Conservation (phyloP, 2,113 vertebrate genomes). For the Macaca fascicularis region DNA sequence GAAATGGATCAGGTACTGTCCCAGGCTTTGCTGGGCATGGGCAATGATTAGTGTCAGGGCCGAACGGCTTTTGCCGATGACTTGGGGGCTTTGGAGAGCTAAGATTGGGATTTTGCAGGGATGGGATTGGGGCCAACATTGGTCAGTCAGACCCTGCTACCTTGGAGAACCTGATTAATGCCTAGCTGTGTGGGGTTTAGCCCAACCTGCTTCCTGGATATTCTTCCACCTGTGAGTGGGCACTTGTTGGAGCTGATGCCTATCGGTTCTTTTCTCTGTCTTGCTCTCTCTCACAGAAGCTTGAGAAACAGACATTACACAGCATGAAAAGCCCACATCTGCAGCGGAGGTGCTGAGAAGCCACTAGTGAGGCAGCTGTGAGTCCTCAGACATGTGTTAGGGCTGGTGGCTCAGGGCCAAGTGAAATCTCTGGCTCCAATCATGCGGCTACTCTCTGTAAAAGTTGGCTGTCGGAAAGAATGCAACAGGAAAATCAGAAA, state of each 20-base stretch:
- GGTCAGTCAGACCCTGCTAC: neutral
- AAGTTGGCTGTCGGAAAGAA: slow-evolving; percentile 67
- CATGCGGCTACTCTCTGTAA: slow-evolving; percentile 58
- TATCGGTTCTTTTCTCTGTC: neutral
- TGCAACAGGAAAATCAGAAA: slow-evolving; percentile 69
- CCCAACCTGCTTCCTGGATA: neutral
- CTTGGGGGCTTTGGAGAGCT: neutral
- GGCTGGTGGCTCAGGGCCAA: slow-evolving; percentile 38
- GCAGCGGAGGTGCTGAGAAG: neutral
- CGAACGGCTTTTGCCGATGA: neutral
- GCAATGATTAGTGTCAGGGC: neutral
- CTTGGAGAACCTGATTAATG: neutral
- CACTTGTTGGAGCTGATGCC: neutral
- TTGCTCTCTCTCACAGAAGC: neutral
- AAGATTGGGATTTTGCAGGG: neutral
- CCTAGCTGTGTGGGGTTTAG: neutral
- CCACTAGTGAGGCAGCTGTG: neutral
- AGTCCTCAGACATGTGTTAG: slow-evolving; percentile 67
- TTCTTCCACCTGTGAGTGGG: neutral
- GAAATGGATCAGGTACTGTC: neutral
- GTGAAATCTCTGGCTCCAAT: slow-evolving; percentile 30
- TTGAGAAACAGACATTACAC: neutral
- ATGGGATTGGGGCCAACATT: neutral
- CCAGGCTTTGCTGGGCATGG: neutral
- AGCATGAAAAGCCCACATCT: slow-evolving; percentile 40